Percentiles rank a stretch among this genome's conserved stretches.
Conservation (phyloP, 2,797 vertebrate genomes). For the Gadopsis marmoratus region DNA sequence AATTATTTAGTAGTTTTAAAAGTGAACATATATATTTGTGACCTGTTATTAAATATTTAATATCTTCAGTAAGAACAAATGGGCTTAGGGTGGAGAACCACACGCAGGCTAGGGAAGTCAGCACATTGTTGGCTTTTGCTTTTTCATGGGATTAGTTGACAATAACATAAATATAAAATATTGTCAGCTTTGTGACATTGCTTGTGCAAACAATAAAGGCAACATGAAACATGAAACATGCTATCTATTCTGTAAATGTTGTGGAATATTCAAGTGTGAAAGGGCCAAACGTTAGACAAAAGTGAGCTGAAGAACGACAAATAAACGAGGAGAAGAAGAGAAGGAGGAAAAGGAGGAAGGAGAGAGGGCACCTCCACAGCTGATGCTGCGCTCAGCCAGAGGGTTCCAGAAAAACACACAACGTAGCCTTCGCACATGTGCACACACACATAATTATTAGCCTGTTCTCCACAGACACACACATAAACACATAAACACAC, state of each 20-base stretch:
- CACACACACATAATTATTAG: conserved; percentile 42
- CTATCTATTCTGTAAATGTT: conserved; percentile 18
- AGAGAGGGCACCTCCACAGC: conserved; percentile 58
- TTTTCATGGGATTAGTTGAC: conserved; percentile 16
- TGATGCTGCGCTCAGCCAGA: conserved; percentile 74
- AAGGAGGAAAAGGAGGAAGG: conserved; percentile 35
- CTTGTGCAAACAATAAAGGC: conserved; percentile 22
- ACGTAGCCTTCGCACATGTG: conserved; percentile 47
- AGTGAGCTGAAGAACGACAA: conserved; percentile 23
- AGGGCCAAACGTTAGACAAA: conserved; percentile 27
- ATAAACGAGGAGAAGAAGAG: conserved; percentile 24
- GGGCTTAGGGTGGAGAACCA: not conserved
- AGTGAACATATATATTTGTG: conserved; percentile 2
- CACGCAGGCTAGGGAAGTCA: not conserved
- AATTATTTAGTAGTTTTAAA: not conserved
- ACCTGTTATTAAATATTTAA: conserved; percentile 12
- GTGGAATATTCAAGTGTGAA: conserved; percentile 25
- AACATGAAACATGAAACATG: not conserved
- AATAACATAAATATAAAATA: conserved; percentile 22
- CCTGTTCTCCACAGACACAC: conserved; percentile 52
- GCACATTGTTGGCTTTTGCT: not conserved
- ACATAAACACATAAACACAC: conserved; percentile 68
- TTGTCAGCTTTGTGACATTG: not conserved
- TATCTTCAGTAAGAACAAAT: not conserved
- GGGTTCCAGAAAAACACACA: conserved; percentile 65